Conservation (phyloP, 2,888 invertebrate genomes). For the Drosophila dives region DNA sequence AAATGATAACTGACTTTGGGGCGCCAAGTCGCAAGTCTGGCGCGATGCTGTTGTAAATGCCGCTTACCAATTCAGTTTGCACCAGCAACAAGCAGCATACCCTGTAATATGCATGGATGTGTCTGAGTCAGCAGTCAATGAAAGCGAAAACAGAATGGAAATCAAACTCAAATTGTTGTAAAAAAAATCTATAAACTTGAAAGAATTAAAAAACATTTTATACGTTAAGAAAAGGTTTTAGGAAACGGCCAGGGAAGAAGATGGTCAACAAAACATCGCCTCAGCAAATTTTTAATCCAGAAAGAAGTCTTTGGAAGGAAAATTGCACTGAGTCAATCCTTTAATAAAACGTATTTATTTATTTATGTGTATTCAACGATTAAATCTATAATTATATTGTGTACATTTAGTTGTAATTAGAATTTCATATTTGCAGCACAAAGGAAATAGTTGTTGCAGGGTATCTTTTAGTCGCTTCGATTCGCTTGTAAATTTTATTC, state of each 20-base stretch:
- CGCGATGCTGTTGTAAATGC: constrained; percentile 28
- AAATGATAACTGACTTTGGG: background rate
- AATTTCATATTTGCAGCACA: background rate
- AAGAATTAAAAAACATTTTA: background rate
- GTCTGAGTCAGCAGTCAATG: background rate
- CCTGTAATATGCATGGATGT: background rate
- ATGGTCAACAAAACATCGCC: background rate
- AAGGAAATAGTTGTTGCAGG: background rate
- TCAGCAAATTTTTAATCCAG: background rate
- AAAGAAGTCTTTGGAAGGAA: background rate
- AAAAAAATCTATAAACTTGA: background rate
- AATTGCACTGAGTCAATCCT: background rate
- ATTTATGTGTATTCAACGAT: background rate
- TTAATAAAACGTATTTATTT: background rate
- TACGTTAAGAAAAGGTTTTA: background rate
- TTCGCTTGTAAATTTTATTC: background rate
- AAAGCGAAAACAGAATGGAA: background rate
- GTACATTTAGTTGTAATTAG: background rate
- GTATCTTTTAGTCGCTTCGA: constrained; percentile 13
- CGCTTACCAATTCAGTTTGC: constrained; percentile 30
- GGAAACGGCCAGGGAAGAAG: background rate
- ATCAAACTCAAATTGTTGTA: too few relatives aligned
- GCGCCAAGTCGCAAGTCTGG: background rate
- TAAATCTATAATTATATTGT: background rate
- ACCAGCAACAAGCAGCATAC: constrained; percentile 9